A percentile compares a stretch with the other conserved stretches of the same genome.
phyloP scores from a whole-genome alignment of 2,797 vertebrate genomes.

The Melanotaenia nigrans region DNA sequence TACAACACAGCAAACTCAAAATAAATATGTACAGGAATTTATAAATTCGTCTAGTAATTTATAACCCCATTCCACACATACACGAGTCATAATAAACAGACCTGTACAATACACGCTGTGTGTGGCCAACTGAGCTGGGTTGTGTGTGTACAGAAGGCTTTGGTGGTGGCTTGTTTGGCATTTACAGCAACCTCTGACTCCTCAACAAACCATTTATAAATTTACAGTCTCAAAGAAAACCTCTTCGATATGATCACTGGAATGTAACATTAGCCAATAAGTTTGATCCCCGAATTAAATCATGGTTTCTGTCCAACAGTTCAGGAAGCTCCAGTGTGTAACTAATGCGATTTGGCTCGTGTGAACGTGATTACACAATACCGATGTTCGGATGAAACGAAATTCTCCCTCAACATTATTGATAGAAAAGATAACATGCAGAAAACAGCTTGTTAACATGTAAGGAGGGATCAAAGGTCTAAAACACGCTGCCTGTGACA shows the following conservation, averaged over 20 bases:
- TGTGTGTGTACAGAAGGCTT: conserved; percentile 45
- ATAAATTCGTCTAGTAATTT: conserved; percentile 81
- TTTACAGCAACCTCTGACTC: conserved; percentile 47
- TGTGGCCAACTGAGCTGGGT: conserved; percentile 14
- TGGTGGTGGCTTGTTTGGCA: conserved; percentile 61
- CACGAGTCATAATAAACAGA: conserved; percentile 50
- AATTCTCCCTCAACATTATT: conserved; percentile 31
- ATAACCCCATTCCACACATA: conserved; percentile 63
- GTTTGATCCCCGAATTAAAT: conserved; percentile 40
- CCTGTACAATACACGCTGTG: conserved; percentile 55
- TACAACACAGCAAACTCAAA: conserved; percentile 80
- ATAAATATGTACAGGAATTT: conserved; percentile 84
- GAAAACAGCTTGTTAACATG: conserved; percentile 22
- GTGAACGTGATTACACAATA: conserved; percentile 13
- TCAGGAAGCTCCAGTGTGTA: conserved; percentile 49
- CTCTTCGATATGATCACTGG: conserved; percentile 82
- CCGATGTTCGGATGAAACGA: conserved; percentile 25
- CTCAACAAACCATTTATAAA: conserved; percentile 36
- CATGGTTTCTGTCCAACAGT: conserved; percentile 48
- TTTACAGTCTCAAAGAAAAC: conserved; percentile 60
- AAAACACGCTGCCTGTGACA: conserved; percentile 24
- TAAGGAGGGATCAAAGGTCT: conserved; percentile 2
- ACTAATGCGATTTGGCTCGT: conserved; percentile 26
- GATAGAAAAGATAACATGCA: conserved; percentile 35
- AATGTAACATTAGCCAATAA: conserved; percentile 88